Conservation (phyloP, 2,888 invertebrate genomes). For the Hirtodrosophila alboralis region DNA sequence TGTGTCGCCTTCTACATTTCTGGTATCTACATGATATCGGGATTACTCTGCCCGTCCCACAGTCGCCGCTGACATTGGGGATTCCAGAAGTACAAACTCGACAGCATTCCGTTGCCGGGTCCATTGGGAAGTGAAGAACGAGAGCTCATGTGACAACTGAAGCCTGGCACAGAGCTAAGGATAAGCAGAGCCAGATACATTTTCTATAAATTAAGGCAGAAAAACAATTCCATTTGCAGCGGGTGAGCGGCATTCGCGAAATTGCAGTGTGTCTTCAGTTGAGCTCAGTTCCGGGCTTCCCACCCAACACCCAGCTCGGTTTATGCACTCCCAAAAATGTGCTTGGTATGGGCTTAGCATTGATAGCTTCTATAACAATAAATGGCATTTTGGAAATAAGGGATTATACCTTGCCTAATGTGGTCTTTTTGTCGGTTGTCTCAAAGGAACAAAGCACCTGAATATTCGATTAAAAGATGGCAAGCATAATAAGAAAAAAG, state of each 20-base stretch:
- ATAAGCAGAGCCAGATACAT: slow-evolving; percentile 57
- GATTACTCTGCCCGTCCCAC: slow-evolving; percentile 55
- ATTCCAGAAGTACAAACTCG: slow-evolving; percentile 43
- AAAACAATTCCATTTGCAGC: slow-evolving; percentile 72
- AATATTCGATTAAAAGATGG: background rate
- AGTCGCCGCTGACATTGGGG: slow-evolving; percentile 48
- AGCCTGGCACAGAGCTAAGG: slow-evolving; percentile 25
- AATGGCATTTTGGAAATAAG: slow-evolving; percentile 52
- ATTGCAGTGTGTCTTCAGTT: slow-evolving; percentile 11
- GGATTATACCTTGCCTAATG: slow-evolving; percentile 45
- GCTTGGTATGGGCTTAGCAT: slow-evolving; percentile 22
- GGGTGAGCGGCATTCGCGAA: slow-evolving; percentile 10
- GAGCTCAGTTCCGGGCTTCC: background rate
- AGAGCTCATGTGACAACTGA: slow-evolving; percentile 57
- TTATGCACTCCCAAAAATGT: slow-evolving; percentile 19
- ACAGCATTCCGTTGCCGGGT: slow-evolving; percentile 35
- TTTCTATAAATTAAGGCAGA: slow-evolving; percentile 72
- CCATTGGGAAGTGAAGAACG: slow-evolving; percentile 31
- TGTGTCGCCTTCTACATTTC: background rate
- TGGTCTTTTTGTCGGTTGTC: slow-evolving; percentile 4
- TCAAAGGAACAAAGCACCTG: too few species aligned
- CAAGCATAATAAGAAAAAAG: background rate
- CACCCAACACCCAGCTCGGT: background rate
- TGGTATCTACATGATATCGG: slow-evolving; percentile 42
- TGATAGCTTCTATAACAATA: slow-evolving; percentile 31